A percentile compares a stretch with the other conserved stretches of the same genome.
phyloP scores from a whole-genome alignment of 2,888 invertebrate species.

The Orthosia gothica region DNA sequence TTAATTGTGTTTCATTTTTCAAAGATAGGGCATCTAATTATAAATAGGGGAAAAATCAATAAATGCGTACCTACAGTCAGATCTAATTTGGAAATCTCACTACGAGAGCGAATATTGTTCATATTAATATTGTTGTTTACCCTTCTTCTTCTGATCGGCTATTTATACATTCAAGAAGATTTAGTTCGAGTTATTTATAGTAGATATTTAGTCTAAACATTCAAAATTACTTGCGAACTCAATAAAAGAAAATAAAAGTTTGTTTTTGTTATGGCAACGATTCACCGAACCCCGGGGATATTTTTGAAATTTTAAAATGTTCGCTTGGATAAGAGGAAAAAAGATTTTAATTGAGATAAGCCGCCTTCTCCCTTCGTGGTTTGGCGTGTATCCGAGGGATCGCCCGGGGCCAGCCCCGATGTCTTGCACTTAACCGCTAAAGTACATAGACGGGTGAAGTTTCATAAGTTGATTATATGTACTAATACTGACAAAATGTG shows the following conservation, averaged over 20 bases:
- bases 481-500: slow-evolving; percentile 15
- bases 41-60: too few species aligned
- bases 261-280: slow-evolving; percentile 74
- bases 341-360: slow-evolving; percentile 85
- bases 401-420: slow-evolving; percentile 64
- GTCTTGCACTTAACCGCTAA: slow-evolving; percentile 62
- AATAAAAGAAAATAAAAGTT: slow-evolving; percentile 66
- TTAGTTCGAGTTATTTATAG: slow-evolving; percentile 36
- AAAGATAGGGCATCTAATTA: too few species aligned
- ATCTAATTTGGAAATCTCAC: background rate
- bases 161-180: slow-evolving; percentile 13
- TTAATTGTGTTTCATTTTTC: too few species aligned
- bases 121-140: background rate
- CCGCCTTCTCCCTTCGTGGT: slow-evolving; percentile 73
- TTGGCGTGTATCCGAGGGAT: slow-evolving; percentile 66
- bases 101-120: background rate
- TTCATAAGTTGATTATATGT: slow-evolving; percentile 26
- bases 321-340: slow-evolving; percentile 75
- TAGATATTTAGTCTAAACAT: slow-evolving; percentile 46
- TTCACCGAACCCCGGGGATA: slow-evolving; percentile 76
- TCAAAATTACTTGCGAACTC: slow-evolving; percentile 56
- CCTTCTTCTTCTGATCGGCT: background rate
- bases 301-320: slow-evolving; percentile 82
- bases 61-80: background rate
- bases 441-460: slow-evolving; percentile 38